Conservation (phyloP, 1,140 invertebrate species). For the Sitodiplosis mosellana region DNA sequence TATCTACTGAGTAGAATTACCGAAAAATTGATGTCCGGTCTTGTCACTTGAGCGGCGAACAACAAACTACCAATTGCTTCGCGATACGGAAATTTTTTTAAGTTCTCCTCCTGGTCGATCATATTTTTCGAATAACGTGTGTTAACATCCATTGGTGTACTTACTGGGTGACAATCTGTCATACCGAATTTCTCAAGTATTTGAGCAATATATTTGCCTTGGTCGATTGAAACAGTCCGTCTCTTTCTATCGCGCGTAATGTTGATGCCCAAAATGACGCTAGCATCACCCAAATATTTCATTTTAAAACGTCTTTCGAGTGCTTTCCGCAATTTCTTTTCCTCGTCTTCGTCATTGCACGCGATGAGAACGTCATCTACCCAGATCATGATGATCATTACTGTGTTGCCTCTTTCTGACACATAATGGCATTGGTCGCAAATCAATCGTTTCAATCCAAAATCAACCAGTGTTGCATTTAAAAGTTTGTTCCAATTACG, state of each 20-base stretch:
- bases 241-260: slow-evolving; percentile 10
- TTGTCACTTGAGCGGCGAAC: slow-evolving; percentile 16
- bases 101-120: slow-evolving; percentile 3
- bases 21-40: slow-evolving; percentile 23
- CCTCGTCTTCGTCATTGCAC: no score
- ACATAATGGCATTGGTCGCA: no score
- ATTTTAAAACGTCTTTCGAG: slow-evolving; percentile 13
- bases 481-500: slow-evolving; percentile 16
- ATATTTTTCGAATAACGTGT: slow-evolving; percentile 10
- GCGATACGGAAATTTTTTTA: slow-evolving; percentile 10
- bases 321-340: slow-evolving; percentile 8
- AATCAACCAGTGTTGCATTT: no score
- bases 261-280: slow-evolving; percentile 17
- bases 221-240: slow-evolving; percentile 15
- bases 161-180: slow-evolving; percentile 11
- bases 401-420: no score
- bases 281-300: slow-evolving; percentile 8
- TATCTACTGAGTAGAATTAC: slow-evolving; percentile 12
- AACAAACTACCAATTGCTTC: slow-evolving; percentile 17
- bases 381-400: slow-evolving; percentile 11
- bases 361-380: slow-evolving; percentile 16
- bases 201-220: slow-evolving; percentile 18
- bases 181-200: slow-evolving; percentile 17
- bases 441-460: no score
- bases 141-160: slow-evolving; percentile 9